A percentile compares a stretch with the other conserved stretches of the same genome.
Conservation (phyloP, 2,797 vertebrate genomes). For the Paedocypris micromegethes region DNA sequence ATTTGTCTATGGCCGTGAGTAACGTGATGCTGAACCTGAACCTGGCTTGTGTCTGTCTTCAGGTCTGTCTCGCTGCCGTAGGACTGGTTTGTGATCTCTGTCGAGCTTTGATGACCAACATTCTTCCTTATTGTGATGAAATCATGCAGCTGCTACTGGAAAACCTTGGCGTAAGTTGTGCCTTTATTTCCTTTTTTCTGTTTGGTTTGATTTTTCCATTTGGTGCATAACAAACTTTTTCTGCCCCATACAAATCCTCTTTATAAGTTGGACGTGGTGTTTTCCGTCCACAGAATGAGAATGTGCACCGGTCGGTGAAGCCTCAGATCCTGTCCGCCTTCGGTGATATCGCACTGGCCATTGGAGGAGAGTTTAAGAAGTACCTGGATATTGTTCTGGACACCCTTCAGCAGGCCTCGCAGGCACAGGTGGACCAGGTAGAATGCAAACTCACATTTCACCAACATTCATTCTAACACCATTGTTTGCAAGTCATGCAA, state of each 20-base stretch:
- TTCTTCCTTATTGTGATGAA: conserved; percentile 93
- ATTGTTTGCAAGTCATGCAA: too few species aligned
- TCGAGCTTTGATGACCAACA: conserved; percentile 88
- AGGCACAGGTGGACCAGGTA: conserved; percentile 97
- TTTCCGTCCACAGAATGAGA: conserved; percentile 79
- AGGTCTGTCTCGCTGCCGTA: conserved; percentile 95
- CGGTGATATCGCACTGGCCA: conserved; percentile 93
- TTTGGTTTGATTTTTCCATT: neutral
- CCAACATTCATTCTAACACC: too few species aligned
- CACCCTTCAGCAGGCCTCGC: conserved; percentile 93
- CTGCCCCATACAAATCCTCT: too few species aligned
- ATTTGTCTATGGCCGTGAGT: too few species aligned
- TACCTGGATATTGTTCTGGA: conserved; percentile 94
- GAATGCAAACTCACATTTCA: neutral
- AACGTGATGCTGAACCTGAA: too few species aligned
- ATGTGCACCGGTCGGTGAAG: conserved; percentile 95
- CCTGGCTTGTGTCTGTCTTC: conserved; percentile 22
- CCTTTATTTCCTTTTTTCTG: neutral
- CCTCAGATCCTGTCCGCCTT: conserved; percentile 96
- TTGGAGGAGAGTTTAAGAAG: conserved; percentile 97
- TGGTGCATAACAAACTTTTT: too few species aligned
- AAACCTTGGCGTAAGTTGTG: conserved; percentile 86
- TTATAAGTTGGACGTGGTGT: neutral
- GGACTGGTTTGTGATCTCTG: conserved; percentile 94
- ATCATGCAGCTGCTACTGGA: conserved; percentile 96